Evolutionary conservation across 2,888 invertebrate genomes (phyloP), one percentile per base, ranked within the genome.

Genomic region (Dolichomitus sp.): DNA sequence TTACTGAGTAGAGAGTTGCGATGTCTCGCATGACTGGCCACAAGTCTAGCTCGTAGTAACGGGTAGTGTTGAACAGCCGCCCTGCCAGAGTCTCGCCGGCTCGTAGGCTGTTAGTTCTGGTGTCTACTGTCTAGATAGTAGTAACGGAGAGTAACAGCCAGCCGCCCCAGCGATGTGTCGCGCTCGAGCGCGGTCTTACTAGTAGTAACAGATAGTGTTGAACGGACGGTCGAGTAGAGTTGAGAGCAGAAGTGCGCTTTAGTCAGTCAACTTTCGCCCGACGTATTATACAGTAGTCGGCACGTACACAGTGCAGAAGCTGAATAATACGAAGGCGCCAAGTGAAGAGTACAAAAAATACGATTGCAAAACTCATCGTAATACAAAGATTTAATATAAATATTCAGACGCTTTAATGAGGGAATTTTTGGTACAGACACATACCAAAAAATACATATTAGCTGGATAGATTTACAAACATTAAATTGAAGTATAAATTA

Each of bases 251-350:
- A 57, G 57, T 19, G 45, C 45, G 45, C 48, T 50, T n/a, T n/a
- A n/a, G n/a, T n/a, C n/a, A n/a, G n/a, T 75, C 75, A 83, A 83
- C 82, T 83, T 83, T 83, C 79, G 82, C 82, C 75, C 52, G 75
- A 50, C 70, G 70, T 75, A 45, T 45, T 57, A 66, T 65, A 63
- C 70, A 45, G 33, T 40, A 50, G 33, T 65, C 40, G 23, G 48
- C 37, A 57, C 59, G 52, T 30, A 61, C 40, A 4, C 7, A 12
- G 11, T 11, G 23, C 2, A 30, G 19, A 61, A 75, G 19, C 40
- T 42, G 30, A 2, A 33, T 59, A 19, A 11, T 3, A 17, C 57
- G 19, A 19, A 6, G 27, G 27, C 4, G 27, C 27, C 1, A 12
- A 54, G 27, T 54, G 27, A 27, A 54, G 27, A 12, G 54, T 54